Percentiles rank a stretch among this genome's conserved stretches.
These are phyloP conservation scores for Siniperca scherzeri DNA, from an alignment of 2,797 vertebrate genomes.

Conservation along the genomic window DNA sequence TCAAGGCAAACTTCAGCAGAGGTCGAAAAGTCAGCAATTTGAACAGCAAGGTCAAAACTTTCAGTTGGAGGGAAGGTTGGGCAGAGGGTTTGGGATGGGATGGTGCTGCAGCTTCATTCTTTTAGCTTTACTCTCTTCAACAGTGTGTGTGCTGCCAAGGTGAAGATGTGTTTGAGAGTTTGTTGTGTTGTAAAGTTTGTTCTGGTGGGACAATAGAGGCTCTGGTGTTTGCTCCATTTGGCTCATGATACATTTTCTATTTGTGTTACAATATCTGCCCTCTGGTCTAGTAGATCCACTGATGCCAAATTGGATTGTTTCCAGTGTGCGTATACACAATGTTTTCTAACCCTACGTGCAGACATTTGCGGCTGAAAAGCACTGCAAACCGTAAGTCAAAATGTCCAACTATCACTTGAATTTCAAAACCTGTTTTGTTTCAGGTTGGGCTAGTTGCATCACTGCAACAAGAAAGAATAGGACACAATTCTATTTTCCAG, in stretches of 20 bases:
- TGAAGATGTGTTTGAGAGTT: slow-evolving; percentile 23
- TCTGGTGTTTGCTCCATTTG: slow-evolving; percentile 30
- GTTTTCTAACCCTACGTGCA: not conserved
- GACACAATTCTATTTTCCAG: not conserved
- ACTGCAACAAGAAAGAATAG: not conserved
- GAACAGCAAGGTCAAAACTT: slow-evolving; percentile 67
- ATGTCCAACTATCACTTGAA: not conserved
- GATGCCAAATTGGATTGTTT: slow-evolving; percentile 40
- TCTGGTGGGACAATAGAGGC: slow-evolving; percentile 21
- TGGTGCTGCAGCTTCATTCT: slow-evolving; percentile 34
- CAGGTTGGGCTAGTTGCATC: not conserved
- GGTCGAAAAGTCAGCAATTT: slow-evolving; percentile 65
- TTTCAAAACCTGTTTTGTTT: slow-evolving; percentile 3
- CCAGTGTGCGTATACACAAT: not conserved
- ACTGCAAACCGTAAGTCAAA: not conserved
- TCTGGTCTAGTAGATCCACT: not conserved
- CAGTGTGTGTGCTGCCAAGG: slow-evolving; percentile 4
- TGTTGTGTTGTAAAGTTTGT: slow-evolving; percentile 32
- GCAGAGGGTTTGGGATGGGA: slow-evolving; percentile 30
- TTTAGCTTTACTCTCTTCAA: not conserved
- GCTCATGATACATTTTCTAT: slow-evolving; percentile 23
- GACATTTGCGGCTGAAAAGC: not conserved
- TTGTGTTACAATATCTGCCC: slow-evolving; percentile 31
- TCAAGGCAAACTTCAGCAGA: slow-evolving; percentile 62
- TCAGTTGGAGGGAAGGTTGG: slow-evolving; percentile 48